Base-by-base conservation (phyloP, 2,113 vertebrate genomes). In the Addax nasomaculatus region DNA sequence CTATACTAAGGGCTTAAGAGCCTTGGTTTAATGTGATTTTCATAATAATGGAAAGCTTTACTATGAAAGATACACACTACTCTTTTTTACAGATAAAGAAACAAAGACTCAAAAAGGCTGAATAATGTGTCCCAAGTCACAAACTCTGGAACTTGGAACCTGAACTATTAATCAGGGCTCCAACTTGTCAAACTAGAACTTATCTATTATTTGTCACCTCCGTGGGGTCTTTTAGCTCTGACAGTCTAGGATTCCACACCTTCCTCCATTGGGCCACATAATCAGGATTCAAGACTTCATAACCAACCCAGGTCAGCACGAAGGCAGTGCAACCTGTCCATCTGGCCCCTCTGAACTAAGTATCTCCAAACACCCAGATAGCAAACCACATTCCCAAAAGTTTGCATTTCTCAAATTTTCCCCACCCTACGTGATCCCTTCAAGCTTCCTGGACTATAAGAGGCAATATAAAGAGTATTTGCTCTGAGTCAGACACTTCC, bases 1-100 rank as follows among this genome's bases (percentile, higher is more conserved):
- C 19, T 96, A 10, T 81, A 33, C 36, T 49, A 64, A 64, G 16
- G 10, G 15, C 39, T 93, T 85, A 88, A 73, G 39, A 39, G 27
- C 12, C 30, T 95, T 45, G 30, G 29, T 79, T 86, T 92, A 93
- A 89, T 86, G 47, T 92, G 23, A 89, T 73, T 97, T 89, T 85
- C 80, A 64, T 87, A 93, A 64, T 53, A 36, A 84, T 16, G 89
- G 33, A 81, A 91, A 89, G 29, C 2, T 57, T 89, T 79, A 62
- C 33, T 70, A 29, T 30, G 1, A 85, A 78, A 90, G 23, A 27
- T 27, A 86, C 49, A 60, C 4, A 60, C 12, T 80, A 33, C 33
- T 36, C 79, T 64, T 67, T 67, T 85, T 76, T 92, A 93, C 2
- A 89, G 23, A 64, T 43, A 80, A 92, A 94, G 73, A 92, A 93